These are phyloP conservation scores for Petrocephalus zakoni DNA, from an alignment of 2,113 vertebrate species.

Conservation along the genomic window DNA sequence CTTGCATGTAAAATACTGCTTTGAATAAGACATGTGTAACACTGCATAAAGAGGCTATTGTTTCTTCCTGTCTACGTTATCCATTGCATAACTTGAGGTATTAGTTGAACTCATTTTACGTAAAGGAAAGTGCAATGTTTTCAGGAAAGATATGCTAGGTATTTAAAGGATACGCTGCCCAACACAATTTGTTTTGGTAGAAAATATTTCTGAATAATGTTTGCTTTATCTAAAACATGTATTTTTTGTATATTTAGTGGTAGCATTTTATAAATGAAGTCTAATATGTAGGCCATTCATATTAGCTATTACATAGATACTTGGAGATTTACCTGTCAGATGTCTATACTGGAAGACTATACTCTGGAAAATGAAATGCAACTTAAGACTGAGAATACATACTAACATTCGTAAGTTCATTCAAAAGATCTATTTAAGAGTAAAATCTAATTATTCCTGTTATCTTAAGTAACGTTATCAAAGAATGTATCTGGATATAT, in stretches of 20 bases:
- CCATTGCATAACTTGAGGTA: conserved; percentile 14
- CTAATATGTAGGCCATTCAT: conserved; percentile 11
- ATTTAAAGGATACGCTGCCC: background rate
- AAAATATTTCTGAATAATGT: conserved; percentile 1
- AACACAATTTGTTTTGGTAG: conserved; percentile 14
- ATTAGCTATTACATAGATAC: background rate
- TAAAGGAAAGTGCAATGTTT: conserved; percentile 21
- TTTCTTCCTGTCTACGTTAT: background rate
- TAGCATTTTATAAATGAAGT: conserved; percentile 5
- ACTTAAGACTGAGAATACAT: background rate
- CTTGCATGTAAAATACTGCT: conserved; percentile 7
- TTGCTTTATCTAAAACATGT: background rate
- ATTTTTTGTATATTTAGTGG: conserved; percentile 4
- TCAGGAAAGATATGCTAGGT: background rate
- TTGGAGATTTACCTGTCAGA: background rate
- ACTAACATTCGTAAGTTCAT: background rate
- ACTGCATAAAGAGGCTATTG: background rate
- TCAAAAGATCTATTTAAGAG: background rate
- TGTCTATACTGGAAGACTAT: background rate
- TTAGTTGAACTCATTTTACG: background rate
- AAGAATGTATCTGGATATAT: background rate
- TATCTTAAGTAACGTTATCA: background rate
- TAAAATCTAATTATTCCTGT: background rate
- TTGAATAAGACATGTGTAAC: background rate
- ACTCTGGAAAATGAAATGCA: conserved; percentile 9